Evolutionary conservation across 2,888 invertebrate species (phyloP).

Genomic region (Gastracanthus pulcherrimus): DNA sequence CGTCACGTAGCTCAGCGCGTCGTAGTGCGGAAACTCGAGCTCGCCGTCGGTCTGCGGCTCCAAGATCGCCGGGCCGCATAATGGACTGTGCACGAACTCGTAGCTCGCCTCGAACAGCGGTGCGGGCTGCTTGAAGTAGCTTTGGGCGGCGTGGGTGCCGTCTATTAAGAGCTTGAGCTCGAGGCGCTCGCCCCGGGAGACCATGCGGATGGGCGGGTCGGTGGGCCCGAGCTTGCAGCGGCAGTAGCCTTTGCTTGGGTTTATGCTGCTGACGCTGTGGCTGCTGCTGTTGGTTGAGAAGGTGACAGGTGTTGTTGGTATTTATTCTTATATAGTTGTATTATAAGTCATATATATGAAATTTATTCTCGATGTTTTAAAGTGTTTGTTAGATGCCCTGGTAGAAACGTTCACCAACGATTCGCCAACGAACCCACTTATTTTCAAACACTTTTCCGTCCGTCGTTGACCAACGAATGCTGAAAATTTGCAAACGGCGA

Average conservation of each 20-base stretch:
- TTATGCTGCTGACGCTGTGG: constrained; percentile 24
- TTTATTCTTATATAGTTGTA: no score
- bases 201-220: constrained; percentile 83
- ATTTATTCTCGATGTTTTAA: no score
- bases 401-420: no score
- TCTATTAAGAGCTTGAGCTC: constrained; percentile 91
- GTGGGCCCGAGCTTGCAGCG: constrained; percentile 81
- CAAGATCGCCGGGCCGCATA: constrained; percentile 90
- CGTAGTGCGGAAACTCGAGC: constrained; percentile 91
- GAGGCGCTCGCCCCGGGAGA: constrained; percentile 89
- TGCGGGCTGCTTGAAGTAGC: constrained; percentile 91
- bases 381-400: no score
- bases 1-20: constrained; percentile 82
- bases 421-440: no score
- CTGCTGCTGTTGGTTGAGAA: constrained; percentile 77
- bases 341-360: no score
- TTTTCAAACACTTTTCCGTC: no score
- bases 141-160: constrained; percentile 90
- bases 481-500: no score
- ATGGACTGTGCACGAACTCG: constrained; percentile 93
- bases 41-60: constrained; percentile 91
- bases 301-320: constrained; percentile 84
- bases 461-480: no score
- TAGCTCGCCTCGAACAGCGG: constrained; percentile 92
- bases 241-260: constrained; percentile 80